These are phyloP conservation scores for Zaprionus tsacasi DNA, from an alignment of 1,140 invertebrate genomes.

Conservation along the genomic window DNA sequence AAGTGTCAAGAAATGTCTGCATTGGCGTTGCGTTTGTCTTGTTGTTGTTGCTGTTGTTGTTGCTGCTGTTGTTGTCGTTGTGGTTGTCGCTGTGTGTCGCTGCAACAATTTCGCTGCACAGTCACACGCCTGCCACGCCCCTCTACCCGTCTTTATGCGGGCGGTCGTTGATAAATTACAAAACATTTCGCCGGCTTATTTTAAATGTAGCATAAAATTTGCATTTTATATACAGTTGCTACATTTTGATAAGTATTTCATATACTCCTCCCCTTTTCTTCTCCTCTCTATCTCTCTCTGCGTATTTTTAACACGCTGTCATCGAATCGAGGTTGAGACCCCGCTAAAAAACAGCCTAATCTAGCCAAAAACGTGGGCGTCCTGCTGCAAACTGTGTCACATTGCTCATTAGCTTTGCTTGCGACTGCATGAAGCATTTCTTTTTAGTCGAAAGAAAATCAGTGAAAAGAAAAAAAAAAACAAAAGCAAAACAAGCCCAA, in stretches of 20 bases:
- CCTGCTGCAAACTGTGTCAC: conserved; percentile 64
- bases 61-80: conserved; percentile 43
- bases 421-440: conserved; percentile 65
- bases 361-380: conserved; percentile 57
- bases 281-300: neutral
- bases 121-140: conserved; percentile 62
- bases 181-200: conserved; percentile 75
- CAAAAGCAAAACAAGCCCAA: conserved; percentile 10
- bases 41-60: conserved; percentile 43
- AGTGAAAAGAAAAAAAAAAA: conserved; percentile 18
- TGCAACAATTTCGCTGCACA: conserved; percentile 44
- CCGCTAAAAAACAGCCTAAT: conserved; percentile 59
- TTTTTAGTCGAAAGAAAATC: conserved; percentile 41
- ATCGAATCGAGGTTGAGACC: conserved; percentile 65
- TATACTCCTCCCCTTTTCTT: no score
- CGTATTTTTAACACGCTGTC: conserved; percentile 49
- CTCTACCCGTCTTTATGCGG: conserved; percentile 40
- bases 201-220: conserved; percentile 81
- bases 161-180: conserved; percentile 79
- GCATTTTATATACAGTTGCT: conserved; percentile 69
- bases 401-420: conserved; percentile 69
- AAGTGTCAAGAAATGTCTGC: conserved; percentile 83
- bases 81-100: conserved; percentile 46
- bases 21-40: conserved; percentile 55
- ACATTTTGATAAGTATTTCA: conserved; percentile 34